These are phyloP conservation scores for Caenorhabditis zanzibari DNA, from an alignment of 2,888 invertebrate species.

Conservation along the genomic window DNA sequence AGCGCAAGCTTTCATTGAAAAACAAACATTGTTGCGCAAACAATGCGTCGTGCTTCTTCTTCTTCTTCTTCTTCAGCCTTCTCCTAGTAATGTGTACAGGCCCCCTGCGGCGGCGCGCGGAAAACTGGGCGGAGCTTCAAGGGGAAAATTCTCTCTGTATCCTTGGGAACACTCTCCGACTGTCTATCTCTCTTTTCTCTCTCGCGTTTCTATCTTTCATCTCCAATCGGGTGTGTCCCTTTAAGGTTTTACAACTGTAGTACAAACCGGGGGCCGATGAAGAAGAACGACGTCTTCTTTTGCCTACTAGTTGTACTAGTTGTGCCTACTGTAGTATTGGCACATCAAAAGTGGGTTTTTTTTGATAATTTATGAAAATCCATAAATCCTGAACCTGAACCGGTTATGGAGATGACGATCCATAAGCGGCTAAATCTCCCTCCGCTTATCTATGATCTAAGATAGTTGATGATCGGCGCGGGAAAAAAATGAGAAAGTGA, in stretches of 20 bases:
- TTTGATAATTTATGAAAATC: background rate
- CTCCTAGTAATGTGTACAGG: conserved; percentile 38
- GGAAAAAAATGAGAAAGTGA: too few relatives aligned
- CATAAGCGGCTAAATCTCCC: background rate
- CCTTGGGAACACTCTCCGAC: background rate
- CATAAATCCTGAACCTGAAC: background rate
- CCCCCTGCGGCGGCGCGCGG: conserved; percentile 12
- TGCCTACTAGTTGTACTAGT: conserved; percentile 6
- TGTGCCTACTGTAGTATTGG: conserved; percentile 1
- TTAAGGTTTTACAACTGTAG: background rate
- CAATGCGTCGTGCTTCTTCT: conserved; percentile 50
- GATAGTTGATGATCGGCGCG: too few relatives aligned
- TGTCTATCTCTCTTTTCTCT: conserved; percentile 27
- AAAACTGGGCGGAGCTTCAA: conserved; percentile 22
- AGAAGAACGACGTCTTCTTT: conserved; percentile 20
- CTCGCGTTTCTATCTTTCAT: conserved; percentile 5
- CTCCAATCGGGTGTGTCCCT: conserved; percentile 2
- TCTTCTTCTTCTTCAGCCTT: conserved; percentile 4
- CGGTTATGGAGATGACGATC: background rate
- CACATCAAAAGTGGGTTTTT: conserved; percentile 47
- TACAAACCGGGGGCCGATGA: conserved; percentile 14
- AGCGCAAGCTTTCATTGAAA: conserved; percentile 5
- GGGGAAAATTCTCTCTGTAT: background rate
- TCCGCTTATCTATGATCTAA: background rate
- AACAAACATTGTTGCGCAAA: conserved; percentile 58